Evolutionary conservation across 2,113 vertebrate genomes (phyloP), one percentile per base, ranked within the genome.

Genomic region (Fukomys damarensis): DNA sequence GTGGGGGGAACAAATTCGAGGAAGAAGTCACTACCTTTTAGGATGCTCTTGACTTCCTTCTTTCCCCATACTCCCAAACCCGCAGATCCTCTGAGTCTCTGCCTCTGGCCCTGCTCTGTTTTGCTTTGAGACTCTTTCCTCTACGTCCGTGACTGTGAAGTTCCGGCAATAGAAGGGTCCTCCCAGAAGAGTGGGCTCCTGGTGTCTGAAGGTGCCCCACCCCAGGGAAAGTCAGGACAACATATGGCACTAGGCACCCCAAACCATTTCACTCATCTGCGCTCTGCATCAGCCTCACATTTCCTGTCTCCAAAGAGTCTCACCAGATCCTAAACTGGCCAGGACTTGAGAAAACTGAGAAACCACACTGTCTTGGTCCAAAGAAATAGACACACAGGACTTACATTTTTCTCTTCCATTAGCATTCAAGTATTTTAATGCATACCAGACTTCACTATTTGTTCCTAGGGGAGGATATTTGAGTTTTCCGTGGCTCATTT

Each of bases 391-490:
- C 96, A 95, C 95, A 91, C 59, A 66, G 88, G 88, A 90, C 96
- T 97, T 89, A 96, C 96, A 97, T 98, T 97, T 98, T 97, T 98
- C 96, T 97, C 96, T 98, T 89, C 98, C 96, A 98, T 98, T 98
- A 97, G 82, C 96, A 96, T 98, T 98, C 97, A 97, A 98, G 92
- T 98, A 98, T 98, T 98, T 98, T 98, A 98, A 98, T 98, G 97
- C 97, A 97, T 82, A 96, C 98, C 98, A 98, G 98, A 98, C 96
- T 97, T 97, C 87, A 89, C 81, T 95, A 97, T 97, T 97, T 97
- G 93, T 97, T 97, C 96, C 97, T 97, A 92, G 6, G 94, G 93
- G 88, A 98, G 91, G 92, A 95, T 95, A 96, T 96, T 96, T 96
- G 96, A 97, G 97, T 98, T 97, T 97, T 96, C 94, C 96, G 94